Percentiles rank a stretch among this genome's conserved stretches.
Conservation (phyloP, 1,140 invertebrate species). For the Neuroterus valhalla region DNA sequence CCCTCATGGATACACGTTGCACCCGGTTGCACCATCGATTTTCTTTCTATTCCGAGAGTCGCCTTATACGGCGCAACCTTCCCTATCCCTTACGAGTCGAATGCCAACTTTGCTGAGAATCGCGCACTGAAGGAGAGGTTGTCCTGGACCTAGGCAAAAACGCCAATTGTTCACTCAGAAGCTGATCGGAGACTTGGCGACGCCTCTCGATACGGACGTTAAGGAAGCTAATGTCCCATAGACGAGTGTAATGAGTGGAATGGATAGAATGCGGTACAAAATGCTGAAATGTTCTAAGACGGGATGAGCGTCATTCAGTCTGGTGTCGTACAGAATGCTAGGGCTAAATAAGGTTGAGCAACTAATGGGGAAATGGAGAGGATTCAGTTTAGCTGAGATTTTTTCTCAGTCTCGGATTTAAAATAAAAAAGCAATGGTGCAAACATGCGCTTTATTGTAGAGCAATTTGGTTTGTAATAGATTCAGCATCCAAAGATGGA, state of each 20-base stretch:
- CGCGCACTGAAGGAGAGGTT: neutral
- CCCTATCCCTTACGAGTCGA: constrained; percentile 11
- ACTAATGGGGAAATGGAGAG: too few relatives aligned
- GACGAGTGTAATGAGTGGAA: neutral
- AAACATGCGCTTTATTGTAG: too few relatives aligned
- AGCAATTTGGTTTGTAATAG: too few relatives aligned
- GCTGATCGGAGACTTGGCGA: neutral
- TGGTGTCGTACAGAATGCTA: too few relatives aligned
- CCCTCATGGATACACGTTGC: constrained; percentile 40
- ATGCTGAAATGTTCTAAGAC: neutral
- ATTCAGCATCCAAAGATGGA: too few relatives aligned
- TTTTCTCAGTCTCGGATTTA: too few relatives aligned
- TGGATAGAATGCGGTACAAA: constrained; percentile 1
- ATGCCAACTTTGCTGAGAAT: constrained; percentile 10
- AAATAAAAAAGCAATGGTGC: too few relatives aligned
- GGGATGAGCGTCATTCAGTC: too few relatives aligned
- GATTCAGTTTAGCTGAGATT: too few relatives aligned
- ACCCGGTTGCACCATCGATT: constrained; percentile 35
- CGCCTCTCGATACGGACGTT: neutral
- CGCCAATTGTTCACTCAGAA: constrained; percentile 30
- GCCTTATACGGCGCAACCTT: constrained; percentile 34
- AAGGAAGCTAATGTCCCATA: constrained; percentile 1
- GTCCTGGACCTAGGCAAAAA: constrained; percentile 3
- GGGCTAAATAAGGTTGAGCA: too few relatives aligned
- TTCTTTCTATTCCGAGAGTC: constrained; percentile 31